Conservation (phyloP, 2,113 vertebrate species). For the Copsychus sechellarum region DNA sequence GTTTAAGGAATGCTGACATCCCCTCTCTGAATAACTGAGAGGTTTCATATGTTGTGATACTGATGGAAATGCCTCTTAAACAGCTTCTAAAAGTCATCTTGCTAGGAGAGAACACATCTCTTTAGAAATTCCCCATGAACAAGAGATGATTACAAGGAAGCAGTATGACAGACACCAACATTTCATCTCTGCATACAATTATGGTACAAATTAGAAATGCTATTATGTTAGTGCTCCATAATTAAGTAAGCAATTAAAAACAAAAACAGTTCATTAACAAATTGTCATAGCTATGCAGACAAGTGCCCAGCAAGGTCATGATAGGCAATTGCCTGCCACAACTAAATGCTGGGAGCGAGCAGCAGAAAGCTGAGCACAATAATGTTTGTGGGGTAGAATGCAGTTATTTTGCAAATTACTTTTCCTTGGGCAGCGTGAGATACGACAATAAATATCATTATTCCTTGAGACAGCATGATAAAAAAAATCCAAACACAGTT, state of each 20-base stretch:
- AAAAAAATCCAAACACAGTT: neutral
- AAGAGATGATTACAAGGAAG: constrained; percentile 77
- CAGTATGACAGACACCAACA: constrained; percentile 75
- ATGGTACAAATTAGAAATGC: constrained; percentile 81
- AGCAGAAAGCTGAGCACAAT: constrained; percentile 35
- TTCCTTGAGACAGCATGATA: neutral
- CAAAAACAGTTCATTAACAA: constrained; percentile 84
- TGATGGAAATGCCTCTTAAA: constrained; percentile 59
- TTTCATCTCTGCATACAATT: constrained; percentile 86
- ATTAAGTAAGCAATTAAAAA: constrained; percentile 88
- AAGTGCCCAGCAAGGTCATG: constrained; percentile 77
- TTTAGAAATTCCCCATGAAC: constrained; percentile 76
- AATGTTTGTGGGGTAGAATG: neutral
- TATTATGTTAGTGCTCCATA: constrained; percentile 80
- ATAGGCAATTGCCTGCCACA: constrained; percentile 60
- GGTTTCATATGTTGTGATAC: constrained; percentile 31
- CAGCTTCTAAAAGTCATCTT: constrained; percentile 62
- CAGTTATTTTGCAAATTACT: constrained; percentile 34
- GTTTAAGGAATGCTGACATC: constrained; percentile 28
- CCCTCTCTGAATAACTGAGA: constrained; percentile 10
- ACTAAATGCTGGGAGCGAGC: constrained; percentile 52
- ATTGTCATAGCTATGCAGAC: constrained; percentile 77
- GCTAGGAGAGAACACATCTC: constrained; percentile 71
- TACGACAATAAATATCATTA: neutral
- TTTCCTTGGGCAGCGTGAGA: neutral